Evolutionary conservation across 1,140 invertebrate genomes (phyloP).

Genomic region (Philotrypesis tridentata): DNA sequence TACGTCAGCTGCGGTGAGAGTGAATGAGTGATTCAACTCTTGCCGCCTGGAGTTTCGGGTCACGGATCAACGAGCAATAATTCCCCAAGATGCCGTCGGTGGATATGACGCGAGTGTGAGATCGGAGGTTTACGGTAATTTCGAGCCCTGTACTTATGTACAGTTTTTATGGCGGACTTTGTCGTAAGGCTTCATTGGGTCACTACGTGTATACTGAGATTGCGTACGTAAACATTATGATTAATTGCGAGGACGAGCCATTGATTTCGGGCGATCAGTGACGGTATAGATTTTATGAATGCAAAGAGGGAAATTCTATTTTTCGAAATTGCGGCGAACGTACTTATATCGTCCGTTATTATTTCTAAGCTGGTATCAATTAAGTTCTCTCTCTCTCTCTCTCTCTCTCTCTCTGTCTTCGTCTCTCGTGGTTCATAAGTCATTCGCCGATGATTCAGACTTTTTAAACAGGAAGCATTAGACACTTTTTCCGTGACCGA

Average conservation of each 20-base stretch:
- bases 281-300: too few relatives aligned
- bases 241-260: too few relatives aligned
- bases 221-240: too few relatives aligned
- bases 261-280: too few relatives aligned
- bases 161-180: too few relatives aligned
- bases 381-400: too few relatives aligned
- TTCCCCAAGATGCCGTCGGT: conserved; percentile 28
- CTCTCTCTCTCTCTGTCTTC: too few relatives aligned
- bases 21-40: conserved; percentile 67
- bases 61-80: conserved; percentile 68
- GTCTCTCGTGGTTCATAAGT: neutral
- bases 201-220: too few relatives aligned
- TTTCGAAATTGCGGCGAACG: neutral
- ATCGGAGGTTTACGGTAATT: neutral
- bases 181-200: too few relatives aligned
- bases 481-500: neutral
- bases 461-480: conserved; percentile 30
- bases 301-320: neutral
- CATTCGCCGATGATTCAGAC: conserved; percentile 39
- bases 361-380: conserved; percentile 21
- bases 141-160: too few relatives aligned
- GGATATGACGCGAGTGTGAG: neutral
- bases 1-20: too few relatives aligned
- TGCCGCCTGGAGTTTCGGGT: conserved; percentile 59
- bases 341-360: neutral